Evolutionary conservation across 2,113 vertebrate genomes (phyloP).

Genomic region (Oplegnathus fasciatus): DNA sequence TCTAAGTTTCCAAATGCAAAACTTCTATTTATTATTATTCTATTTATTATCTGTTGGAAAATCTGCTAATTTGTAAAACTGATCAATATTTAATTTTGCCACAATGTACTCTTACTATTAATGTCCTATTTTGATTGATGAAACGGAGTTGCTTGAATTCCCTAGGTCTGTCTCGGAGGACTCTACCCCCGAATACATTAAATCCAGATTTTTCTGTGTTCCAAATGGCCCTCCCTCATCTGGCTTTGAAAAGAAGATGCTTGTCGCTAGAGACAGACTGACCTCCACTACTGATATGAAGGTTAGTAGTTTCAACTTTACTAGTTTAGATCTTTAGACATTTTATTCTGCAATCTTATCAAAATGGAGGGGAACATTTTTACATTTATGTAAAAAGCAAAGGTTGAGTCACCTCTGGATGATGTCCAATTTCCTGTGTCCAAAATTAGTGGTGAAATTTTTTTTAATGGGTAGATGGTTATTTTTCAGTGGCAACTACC

Average conservation of each 20-base stretch:
- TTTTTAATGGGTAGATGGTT: not conserved
- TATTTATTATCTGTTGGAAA: not conserved
- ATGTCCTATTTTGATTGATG: not conserved
- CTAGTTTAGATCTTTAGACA: not conserved
- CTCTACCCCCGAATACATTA: too few species aligned
- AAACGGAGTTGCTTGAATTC: not conserved
- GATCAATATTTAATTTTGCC: not conserved
- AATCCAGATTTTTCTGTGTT: slow-evolving; percentile 1
- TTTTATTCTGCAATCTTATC: not conserved
- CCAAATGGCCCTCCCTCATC: not conserved
- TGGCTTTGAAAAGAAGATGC: slow-evolving; percentile 26
- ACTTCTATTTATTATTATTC: too few species aligned
- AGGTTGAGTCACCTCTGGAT: not conserved
- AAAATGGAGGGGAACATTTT: not conserved
- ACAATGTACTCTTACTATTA: not conserved
- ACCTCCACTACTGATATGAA: not conserved
- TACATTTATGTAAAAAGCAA: not conserved
- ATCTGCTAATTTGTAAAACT: not conserved
- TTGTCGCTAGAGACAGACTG: not conserved
- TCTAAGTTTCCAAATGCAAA: not conserved
- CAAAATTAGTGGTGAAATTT: not conserved
- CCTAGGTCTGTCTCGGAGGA: not conserved
- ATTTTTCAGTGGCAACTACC: not conserved
- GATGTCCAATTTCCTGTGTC: not conserved
- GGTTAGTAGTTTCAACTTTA: slow-evolving; percentile 49